A percentile compares a stretch with the other conserved stretches of the same genome.
Conservation (phyloP, 2,888 invertebrate genomes). For the Platerodrilus igneus region DNA sequence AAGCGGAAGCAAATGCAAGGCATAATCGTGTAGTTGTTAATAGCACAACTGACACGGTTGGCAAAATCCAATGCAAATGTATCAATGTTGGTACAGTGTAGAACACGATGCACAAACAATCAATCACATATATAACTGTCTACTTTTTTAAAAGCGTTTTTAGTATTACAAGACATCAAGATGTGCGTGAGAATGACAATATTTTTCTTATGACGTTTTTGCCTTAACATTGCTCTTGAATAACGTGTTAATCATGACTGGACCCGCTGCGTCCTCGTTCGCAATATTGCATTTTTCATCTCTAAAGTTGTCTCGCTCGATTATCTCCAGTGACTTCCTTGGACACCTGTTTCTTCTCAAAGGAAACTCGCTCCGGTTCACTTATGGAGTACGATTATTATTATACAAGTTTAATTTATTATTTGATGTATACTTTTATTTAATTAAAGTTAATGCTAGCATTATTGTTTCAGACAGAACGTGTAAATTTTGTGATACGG, state of each 20-base stretch:
- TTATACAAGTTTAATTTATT: constrained; percentile 10
- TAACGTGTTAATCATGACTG: constrained; percentile 26
- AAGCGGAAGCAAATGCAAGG: too few species aligned
- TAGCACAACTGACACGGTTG: too few species aligned
- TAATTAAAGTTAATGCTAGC: too few species aligned
- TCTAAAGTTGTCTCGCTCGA: constrained; percentile 12
- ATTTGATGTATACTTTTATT: constrained; percentile 11
- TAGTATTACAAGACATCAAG: constrained; percentile 27
- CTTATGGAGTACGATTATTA: not conserved
- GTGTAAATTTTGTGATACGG: too few species aligned
- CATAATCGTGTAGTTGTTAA: too few species aligned
- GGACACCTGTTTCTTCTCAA: constrained; percentile 24
- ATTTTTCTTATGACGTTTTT: constrained; percentile 29
- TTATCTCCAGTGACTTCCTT: constrained; percentile 20
- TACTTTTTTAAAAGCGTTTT: constrained; percentile 20
- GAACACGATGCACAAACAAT: constrained; percentile 21
- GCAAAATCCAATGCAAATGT: too few species aligned
- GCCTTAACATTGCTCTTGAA: constrained; percentile 16
- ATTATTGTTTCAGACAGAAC: too few species aligned
- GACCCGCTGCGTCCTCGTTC: constrained; percentile 7
- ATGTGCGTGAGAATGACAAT: constrained; percentile 32
- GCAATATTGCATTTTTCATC: constrained; percentile 18
- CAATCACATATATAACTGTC: constrained; percentile 22
- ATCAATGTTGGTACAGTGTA: too few species aligned
- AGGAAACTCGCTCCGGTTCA: constrained; percentile 6